Percentiles rank a stretch among this genome's conserved stretches.
phyloP scores from a whole-genome alignment of 2,797 vertebrate genomes.

The Danio choprae region DNA sequence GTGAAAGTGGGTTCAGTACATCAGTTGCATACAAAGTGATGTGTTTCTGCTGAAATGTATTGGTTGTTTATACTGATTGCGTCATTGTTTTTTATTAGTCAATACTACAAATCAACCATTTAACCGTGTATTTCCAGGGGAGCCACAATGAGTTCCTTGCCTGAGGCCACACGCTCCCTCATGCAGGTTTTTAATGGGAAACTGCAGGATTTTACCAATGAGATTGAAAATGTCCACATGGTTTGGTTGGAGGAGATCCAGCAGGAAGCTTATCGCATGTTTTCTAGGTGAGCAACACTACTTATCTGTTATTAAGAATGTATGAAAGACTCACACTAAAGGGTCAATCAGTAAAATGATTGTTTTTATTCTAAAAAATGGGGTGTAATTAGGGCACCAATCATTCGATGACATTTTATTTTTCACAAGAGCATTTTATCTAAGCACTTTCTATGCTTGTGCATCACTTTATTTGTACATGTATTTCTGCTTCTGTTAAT shows the following conservation, averaged over 20 bases:
- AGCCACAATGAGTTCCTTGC: conserved; percentile 80
- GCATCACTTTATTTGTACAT: too few relatives aligned
- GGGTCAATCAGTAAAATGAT: too few relatives aligned
- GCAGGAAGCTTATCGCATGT: conserved; percentile 89
- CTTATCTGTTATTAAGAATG: background rate
- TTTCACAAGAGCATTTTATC: too few relatives aligned
- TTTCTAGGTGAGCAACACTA: conserved; percentile 78
- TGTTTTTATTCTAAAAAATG: too few relatives aligned
- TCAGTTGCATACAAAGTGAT: background rate
- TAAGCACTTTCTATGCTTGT: too few relatives aligned
- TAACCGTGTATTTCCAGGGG: conserved; percentile 56
- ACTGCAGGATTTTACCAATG: conserved; percentile 75
- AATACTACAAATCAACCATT: background rate
- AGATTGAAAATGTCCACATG: conserved; percentile 83
- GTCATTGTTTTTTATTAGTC: background rate
- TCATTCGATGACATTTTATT: too few relatives aligned
- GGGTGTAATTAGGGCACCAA: too few relatives aligned
- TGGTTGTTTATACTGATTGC: background rate
- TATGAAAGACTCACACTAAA: too few relatives aligned
- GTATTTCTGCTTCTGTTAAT: background rate
- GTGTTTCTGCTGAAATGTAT: background rate
- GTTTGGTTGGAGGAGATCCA: conserved; percentile 92
- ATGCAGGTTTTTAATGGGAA: conserved; percentile 79
- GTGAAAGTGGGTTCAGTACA: background rate
- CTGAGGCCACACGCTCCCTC: conserved; percentile 72